These are phyloP conservation scores for Drosophila maculinotata DNA, from an alignment of 2,888 invertebrate genomes.

Conservation along the genomic window DNA sequence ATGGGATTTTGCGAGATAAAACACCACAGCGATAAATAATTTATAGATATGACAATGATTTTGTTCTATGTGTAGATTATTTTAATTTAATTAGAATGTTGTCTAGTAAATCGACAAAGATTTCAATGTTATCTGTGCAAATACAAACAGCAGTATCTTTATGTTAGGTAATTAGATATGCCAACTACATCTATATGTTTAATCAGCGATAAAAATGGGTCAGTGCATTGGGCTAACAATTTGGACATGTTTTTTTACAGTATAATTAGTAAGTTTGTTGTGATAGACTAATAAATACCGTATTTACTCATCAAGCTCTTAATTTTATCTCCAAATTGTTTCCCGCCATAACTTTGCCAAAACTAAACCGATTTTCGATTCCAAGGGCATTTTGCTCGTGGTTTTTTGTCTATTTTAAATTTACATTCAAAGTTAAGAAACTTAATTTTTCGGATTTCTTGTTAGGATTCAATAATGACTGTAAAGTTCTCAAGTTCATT, in stretches of 20 bases:
- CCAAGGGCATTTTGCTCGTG: too few relatives aligned
- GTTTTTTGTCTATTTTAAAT: too few relatives aligned
- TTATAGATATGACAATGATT: conserved; percentile 6
- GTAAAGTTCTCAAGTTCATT: too few relatives aligned
- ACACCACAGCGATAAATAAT: conserved; percentile 17
- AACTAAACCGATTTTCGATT: too few relatives aligned
- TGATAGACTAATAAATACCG: not conserved
- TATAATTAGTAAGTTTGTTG: not conserved
- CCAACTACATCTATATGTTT: conserved; percentile 27
- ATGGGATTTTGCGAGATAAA: conserved; percentile 33
- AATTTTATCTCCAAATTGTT: too few relatives aligned
- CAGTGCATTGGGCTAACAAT: conserved; percentile 2
- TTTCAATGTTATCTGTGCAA: conserved; percentile 30
- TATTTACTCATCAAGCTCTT: too few relatives aligned
- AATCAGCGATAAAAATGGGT: conserved; percentile 31
- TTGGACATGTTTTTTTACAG: not conserved
- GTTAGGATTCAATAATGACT: too few relatives aligned
- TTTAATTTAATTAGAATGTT: conserved; percentile 42
- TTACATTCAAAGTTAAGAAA: too few relatives aligned
- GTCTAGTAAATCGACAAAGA: conserved; percentile 27
- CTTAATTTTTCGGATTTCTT: too few relatives aligned
- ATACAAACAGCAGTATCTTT: conserved; percentile 41
- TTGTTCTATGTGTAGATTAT: conserved; percentile 9
- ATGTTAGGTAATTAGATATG: conserved; percentile 32
- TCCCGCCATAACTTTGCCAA: too few relatives aligned